Base-by-base conservation (phyloP, 64 coral and sea anemone genomes). In the Actinia equina region DNA sequence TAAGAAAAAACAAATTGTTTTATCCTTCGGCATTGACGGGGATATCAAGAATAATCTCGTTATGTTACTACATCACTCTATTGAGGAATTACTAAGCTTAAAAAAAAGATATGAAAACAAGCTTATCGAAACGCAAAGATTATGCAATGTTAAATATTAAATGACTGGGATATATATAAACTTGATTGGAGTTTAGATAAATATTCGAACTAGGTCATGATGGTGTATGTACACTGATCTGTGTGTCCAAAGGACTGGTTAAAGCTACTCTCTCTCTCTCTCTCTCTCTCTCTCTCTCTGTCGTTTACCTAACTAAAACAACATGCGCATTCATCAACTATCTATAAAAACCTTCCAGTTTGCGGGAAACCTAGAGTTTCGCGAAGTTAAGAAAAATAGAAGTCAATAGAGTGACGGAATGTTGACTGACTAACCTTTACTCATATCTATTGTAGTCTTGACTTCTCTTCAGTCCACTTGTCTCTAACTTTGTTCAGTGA, bases 401-500 rank as follows among this genome's bases (percentile, higher is more conserved):
- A 27, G 2, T 1, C n/a, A 69, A 69, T 9, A 25, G n/a, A 30
- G n/a, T 74, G 12, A 11, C 11, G 25, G 69, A 65, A 65, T 74
- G 26, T 81, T 52, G 18, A n/a, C 78, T 52, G 18, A n/a, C 78
- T 22, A 18, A 81, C 78, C 78, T 81, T 81, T 6, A 25, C 78
- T 81, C 78, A 81, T 81, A 15, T n/a, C 76, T 78, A 18, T 30
- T 12, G 27, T 57, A 19, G 27, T 7, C 62, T 63, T 63, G 13
- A 63, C 19, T 20, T 63, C 60, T 63, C 60, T 65, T 65, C 62
- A 5, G 14, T 17, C 76, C 27, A 30, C 76, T 45, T 81, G 78
- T 81, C 78, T 81, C 78, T 81, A 81, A 81, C 78, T 81, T 81
- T 41, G 69, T 74, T 74, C 69, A 20, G 8, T 49, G 77, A 37